Base-by-base conservation (phyloP, 2,113 vertebrate species). In the Ophiodon elongatus region DNA sequence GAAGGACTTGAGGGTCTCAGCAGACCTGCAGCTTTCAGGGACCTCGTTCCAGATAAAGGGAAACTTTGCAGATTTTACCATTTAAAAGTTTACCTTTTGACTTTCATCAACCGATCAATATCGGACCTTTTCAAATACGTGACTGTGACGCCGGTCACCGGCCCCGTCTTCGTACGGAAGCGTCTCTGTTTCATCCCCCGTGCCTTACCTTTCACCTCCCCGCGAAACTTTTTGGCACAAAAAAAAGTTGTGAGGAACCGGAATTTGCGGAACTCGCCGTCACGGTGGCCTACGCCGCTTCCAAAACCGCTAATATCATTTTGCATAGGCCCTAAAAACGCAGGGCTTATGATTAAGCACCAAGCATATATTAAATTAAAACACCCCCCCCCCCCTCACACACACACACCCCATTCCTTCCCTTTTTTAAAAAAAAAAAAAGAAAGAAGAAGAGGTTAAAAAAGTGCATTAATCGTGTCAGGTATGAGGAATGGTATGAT, bases 301-400 rank as follows among this genome's bases (percentile, higher is more conserved):
- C 71, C n/a, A 5, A 47, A 81, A 80, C 67, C 88, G 50, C 80
- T 84, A 68, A 86, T 86, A 83, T 90, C 64, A 72, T 85, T 76
- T 68, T 37, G 77, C 66, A 78, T 76, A 87, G 82, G 50, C 88
- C 83, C 75, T 64, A 39, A 63, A 88, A 88, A 92, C 50, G 85
- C 82, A 74, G 83, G 47, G 91, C 91, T 93, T 94, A 93, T 57
- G 93, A 95, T 95, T 94, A 93, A 90, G 93, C 74, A 88, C 25
- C 64, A 35, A 86, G 94, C 87, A 94, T 92, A 93, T 93, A 95
- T 96, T 95, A 95, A 95, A 95, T 95, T 94, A 96, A 94, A 92
- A 84, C 84, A 86, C 73, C 73, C 57, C 81, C 41, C 52, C 52
- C 59, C 50, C 23, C 4, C 2, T 13, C n/a, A n/a, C n/a, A n/a